Evolutionary conservation across 2,888 invertebrate species (phyloP), one percentile per base, ranked within the genome.

Genomic region (Galerucella pusilla): DNA sequence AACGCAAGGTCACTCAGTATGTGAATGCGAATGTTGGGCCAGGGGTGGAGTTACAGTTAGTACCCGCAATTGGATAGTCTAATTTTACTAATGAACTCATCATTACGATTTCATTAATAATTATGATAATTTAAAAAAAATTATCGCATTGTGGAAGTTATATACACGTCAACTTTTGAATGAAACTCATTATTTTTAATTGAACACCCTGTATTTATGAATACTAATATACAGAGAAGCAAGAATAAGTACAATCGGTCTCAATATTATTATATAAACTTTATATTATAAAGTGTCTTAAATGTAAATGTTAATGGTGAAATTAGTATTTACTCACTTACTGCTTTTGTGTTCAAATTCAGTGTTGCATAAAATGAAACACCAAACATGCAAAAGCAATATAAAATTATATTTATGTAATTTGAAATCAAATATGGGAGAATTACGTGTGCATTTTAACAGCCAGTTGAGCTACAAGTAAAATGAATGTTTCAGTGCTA

Each of bases 21-120:
- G 80, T 80, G 80, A 80, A 81, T 79, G 83, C 82, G 84, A 82
- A 83, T 83, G 83, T 79, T 84, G 83, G 83, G 80, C 84, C 84
- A 84, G 84, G 80, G 80, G 82, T 82, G 82, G 83, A 54, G 20
- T 20, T 1, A 20, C 20, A 20, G 42, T 46, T 57, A 54, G 68
- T 16, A n/a, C 59, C 61, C 49, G 12, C n/a, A 57, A 57, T 57
- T 57, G 2, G 57, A 11, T 16, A 45, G 12, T 35, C 16, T 45
- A 64, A 5, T 4, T 10, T 10, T 2, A 14, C 0, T 35, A 35
- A 35, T 35, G 5, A 35, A 35, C 35, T 35, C 35, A 28, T 28
- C 28, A 3, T 4, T 4, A 35, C 35, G 4, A 28, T 35, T 5
- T 35, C 6, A 35, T 35, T 35, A 35, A 28, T 28, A 28, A 28